Conservation (phyloP, 2,797 vertebrate genomes). For the Rhabdophis nuchalis region DNA sequence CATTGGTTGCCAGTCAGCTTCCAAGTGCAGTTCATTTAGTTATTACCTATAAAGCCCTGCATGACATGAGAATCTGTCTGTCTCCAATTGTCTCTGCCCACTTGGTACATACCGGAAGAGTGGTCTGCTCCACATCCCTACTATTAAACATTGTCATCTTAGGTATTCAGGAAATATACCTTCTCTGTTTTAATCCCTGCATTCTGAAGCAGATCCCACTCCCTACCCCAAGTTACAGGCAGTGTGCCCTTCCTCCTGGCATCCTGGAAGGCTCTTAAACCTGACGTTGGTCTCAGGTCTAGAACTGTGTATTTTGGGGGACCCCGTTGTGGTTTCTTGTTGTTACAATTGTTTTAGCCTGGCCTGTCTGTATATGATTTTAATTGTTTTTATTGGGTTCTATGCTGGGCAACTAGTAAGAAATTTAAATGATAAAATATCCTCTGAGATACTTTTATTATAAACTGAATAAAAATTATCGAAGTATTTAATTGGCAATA, state of each 20-base stretch:
- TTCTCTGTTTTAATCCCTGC: neutral
- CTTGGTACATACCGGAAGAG: neutral
- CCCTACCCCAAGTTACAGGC: neutral
- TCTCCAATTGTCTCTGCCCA: neutral
- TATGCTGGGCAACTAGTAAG: neutral
- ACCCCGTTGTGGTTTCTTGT: neutral
- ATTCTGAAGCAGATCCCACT: neutral
- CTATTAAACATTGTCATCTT: neutral
- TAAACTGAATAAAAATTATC: neutral
- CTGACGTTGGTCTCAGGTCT: neutral
- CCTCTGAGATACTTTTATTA: neutral
- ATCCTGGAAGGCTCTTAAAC: neutral
- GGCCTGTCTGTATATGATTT: neutral
- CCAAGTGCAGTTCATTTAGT: neutral
- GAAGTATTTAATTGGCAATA: constrained; percentile 10
- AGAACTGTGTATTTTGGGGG: neutral
- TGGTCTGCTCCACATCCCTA: neutral
- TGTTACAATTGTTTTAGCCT: neutral
- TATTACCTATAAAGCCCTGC: neutral
- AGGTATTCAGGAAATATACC: neutral
- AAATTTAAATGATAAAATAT: neutral
- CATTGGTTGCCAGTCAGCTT: neutral
- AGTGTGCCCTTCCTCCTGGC: neutral
- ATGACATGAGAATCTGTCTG: neutral
- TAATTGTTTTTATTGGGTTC: neutral